Base-by-base conservation (phyloP, 2,797 vertebrate genomes). In the Pseudomugil tenellus region DNA sequence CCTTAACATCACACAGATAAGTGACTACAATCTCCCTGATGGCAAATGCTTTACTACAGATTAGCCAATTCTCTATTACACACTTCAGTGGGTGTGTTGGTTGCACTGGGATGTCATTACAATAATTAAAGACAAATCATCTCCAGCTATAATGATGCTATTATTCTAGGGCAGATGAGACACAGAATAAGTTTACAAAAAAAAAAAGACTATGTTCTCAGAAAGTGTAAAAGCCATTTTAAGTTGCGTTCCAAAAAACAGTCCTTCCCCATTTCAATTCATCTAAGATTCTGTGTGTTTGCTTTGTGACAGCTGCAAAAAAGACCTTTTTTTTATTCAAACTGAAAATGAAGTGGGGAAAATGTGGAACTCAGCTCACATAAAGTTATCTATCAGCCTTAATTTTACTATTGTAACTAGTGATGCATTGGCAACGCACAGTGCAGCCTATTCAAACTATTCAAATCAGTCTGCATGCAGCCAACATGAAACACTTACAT, bases 11-110 rank as follows among this genome's bases (percentile, higher is more conserved):
- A 80, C 74, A 72, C 73, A 29, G 69, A 65, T 83, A 85, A 90
- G 82, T 86, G 82, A 86, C 63, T 76, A 72, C 77, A 72, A 85
- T 84, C 78, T 84, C 84, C 83, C 86, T 76, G 84, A 87, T 77
- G 86, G 81, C 76, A 74, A 83, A 74, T 2, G 57, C 78, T 84
- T 70, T 54, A n/a, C 80, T 74, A 73, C 80, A 86, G 83, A 88
- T 88, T 75, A 91, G 70, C 71, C 62, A 62, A 37, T 67, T 85
- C 74, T 84, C 72, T 62, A 29, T 80, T 79, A 54, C 76, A 64
- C 59, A 62, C 74, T 31, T 54, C 63, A 76, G 78, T 62, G 70
- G 74, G 65, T 70, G 80, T 73, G 65, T 63, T 74, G 75, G 57
- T 70, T 83, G n/a, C 58, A 69, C 28, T 68, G 75, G 72, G 74